These are phyloP conservation scores for Trachops cirrhosus DNA, from an alignment of 2,797 vertebrate species.

Conservation along the genomic window DNA sequence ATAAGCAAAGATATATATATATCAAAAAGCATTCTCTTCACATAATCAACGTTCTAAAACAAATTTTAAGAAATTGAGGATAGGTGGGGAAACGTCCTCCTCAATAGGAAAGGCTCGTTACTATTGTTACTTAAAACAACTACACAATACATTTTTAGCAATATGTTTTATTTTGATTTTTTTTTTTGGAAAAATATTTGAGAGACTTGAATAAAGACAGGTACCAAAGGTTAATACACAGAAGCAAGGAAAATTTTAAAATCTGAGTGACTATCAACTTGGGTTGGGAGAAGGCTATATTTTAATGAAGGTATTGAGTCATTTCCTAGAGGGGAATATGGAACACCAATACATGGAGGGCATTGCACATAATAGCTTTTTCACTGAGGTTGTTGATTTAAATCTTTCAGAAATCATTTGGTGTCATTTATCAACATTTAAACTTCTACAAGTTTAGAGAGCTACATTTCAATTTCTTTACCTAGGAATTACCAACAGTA, in stretches of 20 bases:
- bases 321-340: background rate
- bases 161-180: background rate
- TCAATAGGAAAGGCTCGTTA: background rate
- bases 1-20: background rate
- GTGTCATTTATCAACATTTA: background rate
- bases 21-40: background rate
- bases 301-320: background rate
- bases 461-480: background rate
- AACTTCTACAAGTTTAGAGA: no score
- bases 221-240: background rate
- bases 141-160: conserved; percentile 14
- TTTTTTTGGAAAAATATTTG: conserved; percentile 17
- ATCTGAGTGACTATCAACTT: background rate
- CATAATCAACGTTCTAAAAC: background rate
- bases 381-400: background rate
- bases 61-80: background rate
- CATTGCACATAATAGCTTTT: conserved; percentile 5
- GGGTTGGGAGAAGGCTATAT: background rate
- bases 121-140: background rate
- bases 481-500: background rate
- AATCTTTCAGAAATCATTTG: conserved; percentile 13
- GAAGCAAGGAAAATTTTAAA: background rate
- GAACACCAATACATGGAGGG: background rate
- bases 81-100: background rate
- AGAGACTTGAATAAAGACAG: background rate